phyloP scores from a whole-genome alignment of 1,140 invertebrate species.

The Drosophila carrolli region DNA sequence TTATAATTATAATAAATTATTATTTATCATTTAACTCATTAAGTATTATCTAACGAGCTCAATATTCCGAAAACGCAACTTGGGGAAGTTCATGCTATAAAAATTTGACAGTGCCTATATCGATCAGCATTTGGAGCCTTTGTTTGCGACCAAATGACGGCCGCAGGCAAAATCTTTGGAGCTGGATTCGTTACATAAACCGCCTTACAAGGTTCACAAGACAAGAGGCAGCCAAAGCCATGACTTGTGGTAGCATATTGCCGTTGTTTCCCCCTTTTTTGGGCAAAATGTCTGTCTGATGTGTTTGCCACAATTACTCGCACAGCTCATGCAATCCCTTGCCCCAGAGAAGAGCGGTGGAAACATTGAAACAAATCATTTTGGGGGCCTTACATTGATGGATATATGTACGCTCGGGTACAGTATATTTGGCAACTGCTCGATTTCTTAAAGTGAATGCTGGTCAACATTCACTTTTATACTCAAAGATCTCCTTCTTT shows the following conservation, averaged over 20 bases:
- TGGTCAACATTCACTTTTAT: constrained; percentile 73
- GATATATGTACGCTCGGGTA: constrained; percentile 21
- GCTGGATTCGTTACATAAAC: constrained; percentile 54
- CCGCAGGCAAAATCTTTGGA: constrained; percentile 28
- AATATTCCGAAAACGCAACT: background rate
- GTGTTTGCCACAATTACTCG: constrained; percentile 68
- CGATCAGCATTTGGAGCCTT: constrained; percentile 27
- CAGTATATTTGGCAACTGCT: constrained; percentile 54
- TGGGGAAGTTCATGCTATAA: background rate
- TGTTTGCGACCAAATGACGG: constrained; percentile 29
- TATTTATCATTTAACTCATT: background rate
- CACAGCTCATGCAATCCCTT: constrained; percentile 36
- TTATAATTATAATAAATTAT: no score
- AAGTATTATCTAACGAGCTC: background rate
- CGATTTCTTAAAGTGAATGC: constrained; percentile 73
- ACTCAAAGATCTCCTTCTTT: constrained; percentile 38
- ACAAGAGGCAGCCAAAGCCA: constrained; percentile 51
- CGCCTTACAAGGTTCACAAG: constrained; percentile 60
- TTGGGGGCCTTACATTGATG: constrained; percentile 54
- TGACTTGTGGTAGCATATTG: constrained; percentile 66
- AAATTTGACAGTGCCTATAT: constrained; percentile 26
- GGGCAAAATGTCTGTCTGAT: constrained; percentile 54
- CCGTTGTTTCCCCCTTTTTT: constrained; percentile 58
- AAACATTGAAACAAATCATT: constrained; percentile 58
- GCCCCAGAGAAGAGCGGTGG: constrained; percentile 19